Conservation (phyloP, 2,888 invertebrate species). For the Leptopilina syphax region DNA sequence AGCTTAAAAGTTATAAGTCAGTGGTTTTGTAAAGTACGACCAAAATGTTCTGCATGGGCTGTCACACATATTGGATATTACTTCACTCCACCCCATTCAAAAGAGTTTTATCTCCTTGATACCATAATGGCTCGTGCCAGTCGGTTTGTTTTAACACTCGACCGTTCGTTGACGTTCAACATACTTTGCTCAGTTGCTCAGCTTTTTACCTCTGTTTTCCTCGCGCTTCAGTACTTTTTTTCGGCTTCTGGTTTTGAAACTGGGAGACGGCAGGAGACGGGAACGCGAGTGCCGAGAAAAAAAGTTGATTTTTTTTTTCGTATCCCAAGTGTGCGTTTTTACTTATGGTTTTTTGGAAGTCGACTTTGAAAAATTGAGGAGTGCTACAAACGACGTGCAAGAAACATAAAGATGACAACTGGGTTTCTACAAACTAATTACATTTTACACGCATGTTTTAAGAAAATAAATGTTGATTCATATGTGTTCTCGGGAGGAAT, state of each 20-base stretch:
- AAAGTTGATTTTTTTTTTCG: not conserved
- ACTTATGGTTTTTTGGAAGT: slow-evolving; percentile 17
- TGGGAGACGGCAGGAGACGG: not conserved
- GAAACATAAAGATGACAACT: not conserved
- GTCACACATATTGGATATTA: slow-evolving; percentile 37
- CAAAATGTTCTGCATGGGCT: slow-evolving; percentile 36
- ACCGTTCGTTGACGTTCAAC: slow-evolving; percentile 40
- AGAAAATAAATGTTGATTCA: too few species aligned
- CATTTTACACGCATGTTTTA: not conserved
- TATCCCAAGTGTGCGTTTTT: not conserved
- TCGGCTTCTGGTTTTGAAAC: slow-evolving; percentile 38
- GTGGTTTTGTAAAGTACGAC: slow-evolving; percentile 15
- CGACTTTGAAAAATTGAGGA: slow-evolving; percentile 8
- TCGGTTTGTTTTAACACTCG: slow-evolving; percentile 41
- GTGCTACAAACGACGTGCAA: not conserved
- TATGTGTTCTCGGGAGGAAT: too few species aligned
- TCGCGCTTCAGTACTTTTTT: slow-evolving; percentile 33
- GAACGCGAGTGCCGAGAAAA: slow-evolving; percentile 24
- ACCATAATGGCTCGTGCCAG: slow-evolving; percentile 39
- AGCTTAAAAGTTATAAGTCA: slow-evolving; percentile 14
- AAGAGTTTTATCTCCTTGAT: slow-evolving; percentile 41
- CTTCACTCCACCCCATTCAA: slow-evolving; percentile 27
- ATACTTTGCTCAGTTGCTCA: slow-evolving; percentile 20
- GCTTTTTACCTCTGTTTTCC: slow-evolving; percentile 41
- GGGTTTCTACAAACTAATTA: not conserved